phyloP scores from a whole-genome alignment of 2,113 vertebrate genomes.

The Vulpes vulpes region DNA sequence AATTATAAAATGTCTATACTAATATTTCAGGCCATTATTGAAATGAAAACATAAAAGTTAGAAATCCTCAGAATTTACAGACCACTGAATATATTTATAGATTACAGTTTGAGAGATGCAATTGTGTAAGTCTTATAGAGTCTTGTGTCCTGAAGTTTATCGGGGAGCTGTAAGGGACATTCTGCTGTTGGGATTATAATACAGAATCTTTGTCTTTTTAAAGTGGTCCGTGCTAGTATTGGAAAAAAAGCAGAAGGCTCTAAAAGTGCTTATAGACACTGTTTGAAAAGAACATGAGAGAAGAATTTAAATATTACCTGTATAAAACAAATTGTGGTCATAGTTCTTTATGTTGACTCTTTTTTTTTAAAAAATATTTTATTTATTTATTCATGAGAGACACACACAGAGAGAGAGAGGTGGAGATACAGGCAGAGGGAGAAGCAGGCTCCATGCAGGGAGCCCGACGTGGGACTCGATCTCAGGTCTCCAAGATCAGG shows the following conservation, averaged over 20 bases:
- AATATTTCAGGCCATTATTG: conserved; percentile 41
- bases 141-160: neutral
- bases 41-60: conserved; percentile 45
- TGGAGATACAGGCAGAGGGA: too few relatives aligned
- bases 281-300: neutral
- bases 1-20: conserved; percentile 13
- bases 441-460: too few relatives aligned
- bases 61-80: conserved; percentile 11
- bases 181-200: neutral
- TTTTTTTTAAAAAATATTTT: neutral
- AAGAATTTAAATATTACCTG: conserved; percentile 37
- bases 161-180: neutral
- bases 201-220: conserved; percentile 41
- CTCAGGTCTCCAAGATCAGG: too few relatives aligned
- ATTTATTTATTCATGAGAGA: too few relatives aligned
- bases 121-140: neutral
- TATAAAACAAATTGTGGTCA: conserved; percentile 9
- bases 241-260: neutral
- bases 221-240: neutral
- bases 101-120: neutral
- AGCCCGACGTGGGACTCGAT: too few relatives aligned
- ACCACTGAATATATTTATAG: neutral
- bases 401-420: too few relatives aligned
- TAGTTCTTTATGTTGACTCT: neutral
- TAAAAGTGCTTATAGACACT: neutral